Evolutionary conservation across 2,888 invertebrate genomes (phyloP).

Genomic region (Marasmarcha lunaedactyla): DNA sequence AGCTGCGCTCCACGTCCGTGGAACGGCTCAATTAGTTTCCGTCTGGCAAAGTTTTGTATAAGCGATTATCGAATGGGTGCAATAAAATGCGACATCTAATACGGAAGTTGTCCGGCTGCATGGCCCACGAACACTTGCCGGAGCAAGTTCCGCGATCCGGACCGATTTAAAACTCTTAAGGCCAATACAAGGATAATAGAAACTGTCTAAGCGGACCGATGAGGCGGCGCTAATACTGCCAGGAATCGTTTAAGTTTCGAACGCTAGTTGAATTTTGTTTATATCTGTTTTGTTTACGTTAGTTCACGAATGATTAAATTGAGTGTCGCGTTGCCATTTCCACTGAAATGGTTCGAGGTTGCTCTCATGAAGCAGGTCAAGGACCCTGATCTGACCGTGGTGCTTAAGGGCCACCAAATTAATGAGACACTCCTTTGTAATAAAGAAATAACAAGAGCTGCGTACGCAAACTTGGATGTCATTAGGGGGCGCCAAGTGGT

Average conservation of each 20-base stretch:
- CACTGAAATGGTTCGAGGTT: slow-evolving; percentile 46
- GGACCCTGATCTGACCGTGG: slow-evolving; percentile 58
- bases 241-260: slow-evolving; percentile 58
- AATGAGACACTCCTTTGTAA: slow-evolving; percentile 72
- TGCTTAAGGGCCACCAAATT: slow-evolving; percentile 68
- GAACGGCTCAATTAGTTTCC: slow-evolving; percentile 3
- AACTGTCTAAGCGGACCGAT: slow-evolving; percentile 54
- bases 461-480: slow-evolving; percentile 66
- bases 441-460: slow-evolving; percentile 72
- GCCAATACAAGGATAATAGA: slow-evolving; percentile 65
- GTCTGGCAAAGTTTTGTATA: not conserved
- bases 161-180: slow-evolving; percentile 65
- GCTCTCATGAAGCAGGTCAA: slow-evolving; percentile 62
- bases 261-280: slow-evolving; percentile 8
- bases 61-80: slow-evolving; percentile 41
- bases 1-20: slow-evolving; percentile 24
- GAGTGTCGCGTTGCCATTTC: slow-evolving; percentile 38
- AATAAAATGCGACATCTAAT: slow-evolving; percentile 57
- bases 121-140: slow-evolving; percentile 51
- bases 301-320: too few species aligned
- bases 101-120: slow-evolving; percentile 44
- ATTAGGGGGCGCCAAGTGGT: slow-evolving; percentile 60
- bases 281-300: too few species aligned
- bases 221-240: slow-evolving; percentile 55
- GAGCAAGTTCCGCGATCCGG: slow-evolving; percentile 57